Percentiles rank a stretch among this genome's conserved stretches.
Conservation (phyloP, 1,140 invertebrate species). For the Pectinophora gossypiella region DNA sequence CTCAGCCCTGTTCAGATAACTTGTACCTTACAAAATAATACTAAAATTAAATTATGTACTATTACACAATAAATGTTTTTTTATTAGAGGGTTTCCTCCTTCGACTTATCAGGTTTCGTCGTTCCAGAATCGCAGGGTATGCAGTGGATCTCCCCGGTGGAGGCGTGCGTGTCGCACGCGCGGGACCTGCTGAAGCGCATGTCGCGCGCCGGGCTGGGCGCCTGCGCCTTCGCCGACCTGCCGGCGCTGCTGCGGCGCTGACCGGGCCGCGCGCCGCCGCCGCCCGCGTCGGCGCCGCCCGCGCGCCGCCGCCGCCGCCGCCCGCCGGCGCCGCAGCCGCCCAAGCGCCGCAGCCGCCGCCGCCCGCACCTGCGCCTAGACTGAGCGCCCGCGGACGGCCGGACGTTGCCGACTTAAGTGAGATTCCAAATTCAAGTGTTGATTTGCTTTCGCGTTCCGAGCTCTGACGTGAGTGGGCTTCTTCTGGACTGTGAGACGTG, state of each 20-base stretch:
- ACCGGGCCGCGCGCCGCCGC: slow-evolving; percentile 19
- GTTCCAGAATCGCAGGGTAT: slow-evolving; percentile 90
- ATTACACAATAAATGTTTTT: too few relatives aligned
- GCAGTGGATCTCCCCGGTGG: slow-evolving; percentile 91
- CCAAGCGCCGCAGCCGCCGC: background rate
- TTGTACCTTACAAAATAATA: too few relatives aligned
- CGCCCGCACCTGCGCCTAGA: background rate
- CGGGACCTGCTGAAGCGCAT: slow-evolving; percentile 92
- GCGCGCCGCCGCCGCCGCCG: slow-evolving; percentile 1
- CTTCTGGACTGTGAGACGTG: too few relatives aligned
- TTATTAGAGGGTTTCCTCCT: too few relatives aligned
- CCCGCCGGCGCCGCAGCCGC: background rate
- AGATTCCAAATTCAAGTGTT: too few relatives aligned
- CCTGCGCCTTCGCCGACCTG: slow-evolving; percentile 90
- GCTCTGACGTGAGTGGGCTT: too few relatives aligned
- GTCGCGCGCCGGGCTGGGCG: slow-evolving; percentile 91
- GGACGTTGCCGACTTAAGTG: too few relatives aligned
- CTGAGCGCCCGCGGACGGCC: too few relatives aligned
- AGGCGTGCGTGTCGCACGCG: slow-evolving; percentile 93
- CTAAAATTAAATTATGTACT: too few relatives aligned
- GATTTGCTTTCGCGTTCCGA: too few relatives aligned
- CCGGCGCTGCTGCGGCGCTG: slow-evolving; percentile 66
- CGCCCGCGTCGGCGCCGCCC: slow-evolving; percentile 6
- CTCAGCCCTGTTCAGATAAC: too few relatives aligned
- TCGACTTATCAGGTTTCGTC: too few relatives aligned